Percentiles rank a stretch among this genome's conserved stretches.
These are phyloP conservation scores for Anseranas semipalmata DNA, from an alignment of 2,113 vertebrate species.

Conservation along the genomic window DNA sequence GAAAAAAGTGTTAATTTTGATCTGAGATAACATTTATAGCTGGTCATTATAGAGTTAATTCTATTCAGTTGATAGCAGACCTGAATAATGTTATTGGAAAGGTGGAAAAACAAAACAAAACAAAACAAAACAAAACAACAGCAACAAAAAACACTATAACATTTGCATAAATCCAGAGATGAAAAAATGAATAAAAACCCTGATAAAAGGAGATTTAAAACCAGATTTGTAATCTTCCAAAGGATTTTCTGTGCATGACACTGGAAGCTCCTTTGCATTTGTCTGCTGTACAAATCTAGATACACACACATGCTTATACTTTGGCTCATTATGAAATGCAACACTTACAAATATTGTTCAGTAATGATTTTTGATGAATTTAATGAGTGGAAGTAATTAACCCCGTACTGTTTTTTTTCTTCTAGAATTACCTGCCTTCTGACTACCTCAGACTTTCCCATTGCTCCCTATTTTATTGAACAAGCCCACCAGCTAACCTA, in stretches of 20 bases:
- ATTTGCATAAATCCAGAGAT: not conserved
- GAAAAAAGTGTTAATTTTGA: not conserved
- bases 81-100: not conserved
- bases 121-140: no score
- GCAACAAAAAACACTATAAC: not conserved
- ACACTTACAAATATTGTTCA: not conserved
- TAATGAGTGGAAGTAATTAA: not conserved
- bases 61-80: not conserved
- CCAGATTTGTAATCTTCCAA: not conserved
- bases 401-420: not conserved
- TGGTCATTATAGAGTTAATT: not conserved
- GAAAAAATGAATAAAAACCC: not conserved
- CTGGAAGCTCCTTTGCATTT: not conserved
- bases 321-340: not conserved
- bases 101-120: no score
- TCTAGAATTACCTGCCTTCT: not conserved
- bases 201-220: not conserved
- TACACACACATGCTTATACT: not conserved
- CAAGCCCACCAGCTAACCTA: fast-evolving
- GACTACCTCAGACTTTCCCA: not conserved
- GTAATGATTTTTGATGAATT: not conserved
- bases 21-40: not conserved
- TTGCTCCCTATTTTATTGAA: not conserved
- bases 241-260: not conserved
- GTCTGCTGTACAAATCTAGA: not conserved